Conservation (phyloP, 2,113 vertebrate species). For the Grammomys surdaster region DNA sequence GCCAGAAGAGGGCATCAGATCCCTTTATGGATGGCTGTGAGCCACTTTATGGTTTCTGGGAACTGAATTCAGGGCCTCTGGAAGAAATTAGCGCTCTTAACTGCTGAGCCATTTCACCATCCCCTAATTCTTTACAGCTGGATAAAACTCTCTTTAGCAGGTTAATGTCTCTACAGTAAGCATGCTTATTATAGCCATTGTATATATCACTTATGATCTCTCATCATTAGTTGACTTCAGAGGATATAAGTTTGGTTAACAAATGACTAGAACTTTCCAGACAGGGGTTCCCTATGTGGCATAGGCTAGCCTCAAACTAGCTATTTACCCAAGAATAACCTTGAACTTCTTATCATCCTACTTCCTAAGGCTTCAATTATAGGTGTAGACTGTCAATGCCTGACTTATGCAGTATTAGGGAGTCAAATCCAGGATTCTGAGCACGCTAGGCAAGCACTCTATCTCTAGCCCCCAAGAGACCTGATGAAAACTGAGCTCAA, state of each 20-base stretch:
- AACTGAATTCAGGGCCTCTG: background rate
- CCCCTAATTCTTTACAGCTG: background rate
- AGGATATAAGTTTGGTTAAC: conserved; percentile 45
- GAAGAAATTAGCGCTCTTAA: background rate
- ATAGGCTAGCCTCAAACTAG: background rate
- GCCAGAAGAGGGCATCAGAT: background rate
- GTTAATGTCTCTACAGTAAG: background rate
- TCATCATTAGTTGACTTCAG: conserved; percentile 35
- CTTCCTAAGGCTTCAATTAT: background rate
- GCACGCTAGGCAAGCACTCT: background rate
- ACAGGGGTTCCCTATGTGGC: background rate
- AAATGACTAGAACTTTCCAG: conserved; percentile 53
- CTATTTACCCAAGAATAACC: background rate
- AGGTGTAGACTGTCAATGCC: background rate
- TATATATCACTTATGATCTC: background rate
- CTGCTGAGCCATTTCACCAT: background rate
- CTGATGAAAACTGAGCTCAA: conserved; percentile 55
- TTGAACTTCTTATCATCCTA: background rate
- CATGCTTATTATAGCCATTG: conserved; percentile 25
- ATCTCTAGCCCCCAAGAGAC: conserved; percentile 1
- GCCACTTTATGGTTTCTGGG: background rate
- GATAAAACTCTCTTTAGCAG: conserved; percentile 6
- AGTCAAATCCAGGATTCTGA: background rate
- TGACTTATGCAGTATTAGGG: background rate
- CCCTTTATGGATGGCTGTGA: background rate